A percentile compares a stretch with the other conserved stretches of the same genome.
Evolutionary conservation across 1,140 invertebrate species (phyloP).

Genomic region (Trinorchestia longiramus): DNA sequence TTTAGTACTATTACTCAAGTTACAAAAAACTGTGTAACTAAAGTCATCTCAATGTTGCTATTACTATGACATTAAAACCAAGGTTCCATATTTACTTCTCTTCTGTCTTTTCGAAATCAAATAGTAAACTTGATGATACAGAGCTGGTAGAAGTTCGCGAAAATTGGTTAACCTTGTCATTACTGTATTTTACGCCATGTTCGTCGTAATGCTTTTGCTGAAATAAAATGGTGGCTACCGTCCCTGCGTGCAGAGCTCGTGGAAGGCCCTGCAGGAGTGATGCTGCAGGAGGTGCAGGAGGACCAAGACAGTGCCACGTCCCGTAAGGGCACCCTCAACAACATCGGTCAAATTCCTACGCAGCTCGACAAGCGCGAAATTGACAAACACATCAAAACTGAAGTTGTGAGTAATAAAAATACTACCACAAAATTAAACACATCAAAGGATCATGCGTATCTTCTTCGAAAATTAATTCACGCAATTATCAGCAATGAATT

Average conservation of each 20-base stretch:
- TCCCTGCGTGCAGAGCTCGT: not conserved
- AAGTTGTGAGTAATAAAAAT: constrained; percentile 15
- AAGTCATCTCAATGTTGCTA: too few relatives aligned
- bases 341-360: constrained; percentile 6
- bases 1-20: too few relatives aligned
- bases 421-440: not conserved
- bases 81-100: too few relatives aligned
- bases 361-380: not conserved
- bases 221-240: not conserved
- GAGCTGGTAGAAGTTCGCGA: too few relatives aligned
- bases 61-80: too few relatives aligned
- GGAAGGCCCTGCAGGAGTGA: not conserved
- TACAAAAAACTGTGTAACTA: too few relatives aligned
- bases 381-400: constrained; percentile 18
- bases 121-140: too few relatives aligned
- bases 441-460: too few relatives aligned
- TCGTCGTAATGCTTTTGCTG: not conserved
- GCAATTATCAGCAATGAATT: too few relatives aligned
- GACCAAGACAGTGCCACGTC: not conserved
- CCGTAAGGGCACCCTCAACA: not conserved
- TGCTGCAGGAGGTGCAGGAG: constrained; percentile 2
- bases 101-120: too few relatives aligned
- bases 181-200: not conserved
- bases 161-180: not conserved
- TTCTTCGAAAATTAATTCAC: too few relatives aligned